These are phyloP conservation scores for Fundulus diaphanus DNA, from an alignment of 2,797 vertebrate genomes.

Conservation along the genomic window DNA sequence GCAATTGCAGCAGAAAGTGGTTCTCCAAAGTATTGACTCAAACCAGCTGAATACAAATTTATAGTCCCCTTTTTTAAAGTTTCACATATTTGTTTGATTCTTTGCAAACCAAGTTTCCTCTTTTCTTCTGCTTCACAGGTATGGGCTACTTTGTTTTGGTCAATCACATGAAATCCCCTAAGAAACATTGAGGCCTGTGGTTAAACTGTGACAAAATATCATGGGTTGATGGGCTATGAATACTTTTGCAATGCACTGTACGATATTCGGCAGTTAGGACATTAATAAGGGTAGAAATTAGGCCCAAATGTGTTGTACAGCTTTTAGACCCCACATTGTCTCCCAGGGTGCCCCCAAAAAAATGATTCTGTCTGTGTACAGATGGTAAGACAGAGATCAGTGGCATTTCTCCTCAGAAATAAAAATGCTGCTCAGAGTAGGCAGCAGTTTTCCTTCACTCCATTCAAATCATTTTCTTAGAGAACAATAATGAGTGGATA, in stretches of 20 bases:
- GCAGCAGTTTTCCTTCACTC: slow-evolving; percentile 71
- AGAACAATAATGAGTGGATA: slow-evolving; percentile 82
- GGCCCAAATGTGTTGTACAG: slow-evolving; percentile 32
- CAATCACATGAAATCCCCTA: no score
- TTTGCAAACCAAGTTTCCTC: neutral
- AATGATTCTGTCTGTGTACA: slow-evolving; percentile 28
- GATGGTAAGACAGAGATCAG: slow-evolving; percentile 48
- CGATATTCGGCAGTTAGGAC: slow-evolving; percentile 21
- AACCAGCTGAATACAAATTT: neutral
- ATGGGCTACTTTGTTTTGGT: neutral
- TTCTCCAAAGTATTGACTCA: neutral
- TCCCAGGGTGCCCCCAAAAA: slow-evolving; percentile 21
- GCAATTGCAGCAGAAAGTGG: neutral
- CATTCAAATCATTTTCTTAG: slow-evolving; percentile 79
- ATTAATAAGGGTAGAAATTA: slow-evolving; percentile 40
- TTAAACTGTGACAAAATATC: neutral
- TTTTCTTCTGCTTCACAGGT: neutral
- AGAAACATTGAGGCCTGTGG: neutral
- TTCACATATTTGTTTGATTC: neutral
- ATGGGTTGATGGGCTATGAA: neutral
- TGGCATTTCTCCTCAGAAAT: slow-evolving; percentile 41
- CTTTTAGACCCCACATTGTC: slow-evolving; percentile 51
- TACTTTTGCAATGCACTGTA: neutral
- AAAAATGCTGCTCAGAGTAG: slow-evolving; percentile 59
- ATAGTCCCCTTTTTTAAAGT: neutral